These are phyloP conservation scores for Babyrousa celebensis DNA, from an alignment of 2,797 vertebrate species.

Conservation along the genomic window DNA sequence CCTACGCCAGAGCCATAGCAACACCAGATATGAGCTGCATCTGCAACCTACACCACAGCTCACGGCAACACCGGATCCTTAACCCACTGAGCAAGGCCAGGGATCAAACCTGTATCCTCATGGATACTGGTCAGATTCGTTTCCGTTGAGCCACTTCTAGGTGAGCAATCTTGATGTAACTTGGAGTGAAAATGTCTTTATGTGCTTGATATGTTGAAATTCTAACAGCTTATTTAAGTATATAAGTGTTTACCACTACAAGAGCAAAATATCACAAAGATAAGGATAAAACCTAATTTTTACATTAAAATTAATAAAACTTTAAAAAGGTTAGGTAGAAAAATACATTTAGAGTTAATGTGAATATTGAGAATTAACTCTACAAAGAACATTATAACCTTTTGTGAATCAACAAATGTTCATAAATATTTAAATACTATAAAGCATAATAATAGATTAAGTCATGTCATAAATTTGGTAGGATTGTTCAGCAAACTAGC, in stretches of 20 bases:
- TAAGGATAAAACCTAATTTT: not conserved
- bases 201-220: not conserved
- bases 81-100: no score
- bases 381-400: not conserved
- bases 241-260: not conserved
- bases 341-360: not conserved
- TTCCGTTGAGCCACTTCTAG: not conserved
- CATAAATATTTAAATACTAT: not conserved
- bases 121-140: no score
- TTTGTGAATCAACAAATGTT: not conserved
- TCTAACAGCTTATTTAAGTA: not conserved
- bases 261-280: not conserved
- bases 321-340: not conserved
- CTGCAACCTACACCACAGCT: no score
- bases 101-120: no score
- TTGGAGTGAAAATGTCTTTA: not conserved
- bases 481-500: not conserved
- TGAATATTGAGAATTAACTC: slow-evolving; percentile 11
- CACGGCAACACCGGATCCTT: no score
- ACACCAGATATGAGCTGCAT: no score
- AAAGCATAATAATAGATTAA: not conserved
- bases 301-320: not conserved
- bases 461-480: not conserved
- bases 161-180: not conserved
- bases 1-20: no score